Base-by-base conservation (phyloP, 53 echinoderm and acorn worm genomes). In the Henricia sp. region DNA sequence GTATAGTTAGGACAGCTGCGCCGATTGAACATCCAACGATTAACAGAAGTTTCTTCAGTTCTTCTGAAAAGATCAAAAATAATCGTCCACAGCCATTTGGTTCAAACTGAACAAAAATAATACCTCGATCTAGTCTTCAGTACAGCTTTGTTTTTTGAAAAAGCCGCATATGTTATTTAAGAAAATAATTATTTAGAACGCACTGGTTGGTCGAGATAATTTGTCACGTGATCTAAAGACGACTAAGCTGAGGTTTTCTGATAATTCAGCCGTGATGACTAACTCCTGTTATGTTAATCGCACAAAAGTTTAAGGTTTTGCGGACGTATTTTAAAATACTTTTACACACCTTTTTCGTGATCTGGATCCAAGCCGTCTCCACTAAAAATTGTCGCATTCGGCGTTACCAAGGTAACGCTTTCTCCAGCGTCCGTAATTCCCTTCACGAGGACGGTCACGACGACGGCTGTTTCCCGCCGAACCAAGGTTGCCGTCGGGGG, bases 11-110 rank as follows among this genome's bases (percentile, higher is more conserved):
- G 4, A 78, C 21, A n/a, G 48, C 78, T 12, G 2, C 78, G 1
- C 78, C 78, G n/a, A 78, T 46, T 11, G 78, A 78, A 38, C 46
- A 9, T 4, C 65, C 78, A 23, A 78, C 11, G 32, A 78, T 78
- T 2, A 78, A 17, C 46, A 78, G 78, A 17, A 78, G 50, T 24
- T n/a, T 78, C 78, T 35, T 64, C 5, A 78, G 12, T 33, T 78
- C 78, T 34, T 78, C 78, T 78, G 21, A n/a, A 63, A 44, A 58
- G 3, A 1, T 26, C 25, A 4, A n/a, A n/a, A n/a, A n/a, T n/a
- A n/a, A n/a, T n/a, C n/a, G n/a, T n/a, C n/a, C n/a, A n/a, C n/a
- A n/a, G n/a, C n/a, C n/a, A n/a, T n/a, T n/a, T n/a, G n/a, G n/a
- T n/a, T n/a, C n/a, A n/a, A n/a, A n/a, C n/a, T n/a, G n/a, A n/a